Evolutionary conservation across 2,113 vertebrate genomes (phyloP).

Genomic region (Corvus moneduloides): DNA sequence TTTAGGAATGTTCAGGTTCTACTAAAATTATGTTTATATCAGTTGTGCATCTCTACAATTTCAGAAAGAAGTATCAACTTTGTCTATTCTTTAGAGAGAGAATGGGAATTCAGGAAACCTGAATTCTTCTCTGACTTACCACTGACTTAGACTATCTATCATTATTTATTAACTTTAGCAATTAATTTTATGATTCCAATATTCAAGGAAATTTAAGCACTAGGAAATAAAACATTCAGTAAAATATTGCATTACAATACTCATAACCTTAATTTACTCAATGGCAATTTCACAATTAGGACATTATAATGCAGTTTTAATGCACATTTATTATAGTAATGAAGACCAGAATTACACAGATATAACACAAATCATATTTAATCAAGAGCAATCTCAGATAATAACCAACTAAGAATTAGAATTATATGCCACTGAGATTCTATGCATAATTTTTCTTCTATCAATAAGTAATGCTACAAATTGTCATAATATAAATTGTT

Average conservation of each 20-base stretch:
- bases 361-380: conserved; percentile 26
- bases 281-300: conserved; percentile 25
- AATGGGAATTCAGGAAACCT: not conserved
- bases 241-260: not conserved
- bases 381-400: conserved; percentile 17
- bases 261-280: conserved; percentile 27
- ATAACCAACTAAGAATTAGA: conserved; percentile 9
- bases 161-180: conserved; percentile 5
- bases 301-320: conserved; percentile 21
- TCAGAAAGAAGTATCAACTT: not conserved
- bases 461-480: conserved; percentile 9
- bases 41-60: not conserved
- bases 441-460: not conserved
- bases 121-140: not conserved
- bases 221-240: not conserved
- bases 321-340: conserved; percentile 23
- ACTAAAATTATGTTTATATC: not conserved
- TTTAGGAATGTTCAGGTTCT: not conserved
- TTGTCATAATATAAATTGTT: conserved; percentile 10
- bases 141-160: not conserved
- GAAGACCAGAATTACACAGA: conserved; percentile 24
- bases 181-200: not conserved
- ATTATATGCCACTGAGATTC: not conserved
- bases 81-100: not conserved
- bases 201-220: not conserved